A percentile compares a stretch with the other conserved stretches of the same genome.
These are phyloP conservation scores for Podabrus alpinus DNA, from an alignment of 2,888 invertebrate species.

Conservation along the genomic window DNA sequence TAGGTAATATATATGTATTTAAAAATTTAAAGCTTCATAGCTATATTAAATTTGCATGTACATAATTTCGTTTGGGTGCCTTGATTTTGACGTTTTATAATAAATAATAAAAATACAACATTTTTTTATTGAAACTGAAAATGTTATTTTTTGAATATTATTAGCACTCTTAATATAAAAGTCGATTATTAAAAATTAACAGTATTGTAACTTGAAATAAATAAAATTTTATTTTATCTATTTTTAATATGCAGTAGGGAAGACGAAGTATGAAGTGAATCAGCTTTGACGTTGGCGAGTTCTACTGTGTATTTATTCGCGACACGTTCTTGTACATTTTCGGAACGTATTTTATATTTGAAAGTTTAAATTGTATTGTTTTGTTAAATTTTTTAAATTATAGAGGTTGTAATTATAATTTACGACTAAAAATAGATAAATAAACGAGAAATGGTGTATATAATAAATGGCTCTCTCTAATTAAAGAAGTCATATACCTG, in stretches of 20 bases:
- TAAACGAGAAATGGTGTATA: not conserved
- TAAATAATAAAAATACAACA: no score
- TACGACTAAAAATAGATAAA: not conserved
- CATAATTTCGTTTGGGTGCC: not conserved
- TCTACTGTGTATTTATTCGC: not conserved
- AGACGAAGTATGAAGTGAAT: not conserved
- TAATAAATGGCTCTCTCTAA: not conserved
- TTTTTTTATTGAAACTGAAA: not conserved
- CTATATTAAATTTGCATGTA: not conserved
- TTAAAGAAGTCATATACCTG: not conserved
- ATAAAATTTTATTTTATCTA: not conserved
- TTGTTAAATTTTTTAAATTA: not conserved
- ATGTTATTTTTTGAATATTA: not conserved
- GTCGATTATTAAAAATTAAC: not conserved
- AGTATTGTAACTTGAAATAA: not conserved
- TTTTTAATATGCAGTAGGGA: not conserved
- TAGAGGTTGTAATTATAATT: not conserved
- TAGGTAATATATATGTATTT: not conserved
- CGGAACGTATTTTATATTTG: constrained; percentile 1
- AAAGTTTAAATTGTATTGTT: not conserved
- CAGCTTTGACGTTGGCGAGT: not conserved
- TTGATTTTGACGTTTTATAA: no score
- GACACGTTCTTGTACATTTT: constrained; percentile 11
- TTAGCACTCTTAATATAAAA: not conserved
- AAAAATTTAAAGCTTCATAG: no score